Evolutionary conservation across 23 tunicate species (phyloP), one percentile per base, ranked within the genome.

Genomic region (Styela clava): DNA sequence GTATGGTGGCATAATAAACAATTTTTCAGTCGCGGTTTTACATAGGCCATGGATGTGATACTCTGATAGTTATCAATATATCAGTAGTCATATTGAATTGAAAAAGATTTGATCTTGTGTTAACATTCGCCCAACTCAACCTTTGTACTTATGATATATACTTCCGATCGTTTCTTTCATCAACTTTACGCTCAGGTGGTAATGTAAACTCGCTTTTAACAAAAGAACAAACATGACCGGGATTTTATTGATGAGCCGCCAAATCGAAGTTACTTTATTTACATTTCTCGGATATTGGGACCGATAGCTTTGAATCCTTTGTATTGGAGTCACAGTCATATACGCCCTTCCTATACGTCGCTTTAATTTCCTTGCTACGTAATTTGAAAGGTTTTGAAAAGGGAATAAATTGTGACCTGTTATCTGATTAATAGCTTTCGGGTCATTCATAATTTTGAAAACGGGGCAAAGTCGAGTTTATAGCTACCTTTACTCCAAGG

Each of bases 121-220:
- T 44, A 44, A 12, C 56, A 12, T 44, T 44, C 12, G 9, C 12
- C 56, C 7, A 44, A 44, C 24, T 76, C 52, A 44, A 44, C 81
- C 31, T 22, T 76, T 76, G 64, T 76, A 69, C n/a, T 33, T 26
- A 64, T 5, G 77, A 30, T 12, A 52, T 52, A 22, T 44, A 64
- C 81, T 76, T 76, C 81, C 81, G 81, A 69, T 44, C 22, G 30
- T 25, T 76, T 27, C 67, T 0, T 44, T 76, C 31, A 12, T 5
- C 56, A 44, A 44, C 56, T 69, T 76, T 44, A 76, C 81, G 81
- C 81, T 52, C 81, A 52, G 65, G 81, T 76, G 81, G 81, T 76
- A 44, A 76, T 2, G 81, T 76, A 76, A 76, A 76, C 81, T 44
- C 0, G 65, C 77, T 35, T 44, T 35, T 12, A 7, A 71, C 77